Base-by-base conservation (phyloP, 1,140 invertebrate genomes). In the Ostrea denselamellosa region DNA sequence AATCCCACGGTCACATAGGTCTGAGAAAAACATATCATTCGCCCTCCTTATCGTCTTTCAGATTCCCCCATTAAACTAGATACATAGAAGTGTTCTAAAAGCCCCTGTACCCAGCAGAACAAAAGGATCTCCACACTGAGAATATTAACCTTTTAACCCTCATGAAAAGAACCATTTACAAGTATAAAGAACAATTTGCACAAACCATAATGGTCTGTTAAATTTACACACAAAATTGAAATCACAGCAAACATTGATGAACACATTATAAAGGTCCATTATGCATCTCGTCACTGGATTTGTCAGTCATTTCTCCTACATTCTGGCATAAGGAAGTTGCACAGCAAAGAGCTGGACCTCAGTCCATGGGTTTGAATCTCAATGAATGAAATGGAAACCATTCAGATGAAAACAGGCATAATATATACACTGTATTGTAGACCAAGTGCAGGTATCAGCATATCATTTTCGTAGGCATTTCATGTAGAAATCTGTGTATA, bases 31-130 rank as follows among this genome's bases (percentile, higher is more conserved):
- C 68, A 25, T 34, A 77, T 28, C 68, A 28, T 25, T 77, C 25
- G 8, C 25, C 28, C 68, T 77, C 68, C 68, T 77, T 77, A 77
- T 77, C 68, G 17, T 77, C 68, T 77, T 77, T 77, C 68, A 77
- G 28, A 77, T 77, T 12, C 68, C 68, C 68, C 68, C 68, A 77
- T 77, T 77, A 77, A 71, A 77, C 68, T 34, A 77, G 68, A 77
- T 77, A 77, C 68, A 77, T 34, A 77, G 25, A 77, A 77, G 68
- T 28, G 68, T 77, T 77, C 68, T 77, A 77, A 77, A 77, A 77
- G 68, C 68, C 68, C 28, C 9, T 77, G 25, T 77, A 77, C 68
- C 22, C 14, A 28, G 58, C 58, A 62, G 68, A 44, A 77, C 22
- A 77, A 77, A 77, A 25, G 28, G 68, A 77, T 14, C 68, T 34